Conservation (phyloP, 2,113 vertebrate species). For the Otis tarda region DNA sequence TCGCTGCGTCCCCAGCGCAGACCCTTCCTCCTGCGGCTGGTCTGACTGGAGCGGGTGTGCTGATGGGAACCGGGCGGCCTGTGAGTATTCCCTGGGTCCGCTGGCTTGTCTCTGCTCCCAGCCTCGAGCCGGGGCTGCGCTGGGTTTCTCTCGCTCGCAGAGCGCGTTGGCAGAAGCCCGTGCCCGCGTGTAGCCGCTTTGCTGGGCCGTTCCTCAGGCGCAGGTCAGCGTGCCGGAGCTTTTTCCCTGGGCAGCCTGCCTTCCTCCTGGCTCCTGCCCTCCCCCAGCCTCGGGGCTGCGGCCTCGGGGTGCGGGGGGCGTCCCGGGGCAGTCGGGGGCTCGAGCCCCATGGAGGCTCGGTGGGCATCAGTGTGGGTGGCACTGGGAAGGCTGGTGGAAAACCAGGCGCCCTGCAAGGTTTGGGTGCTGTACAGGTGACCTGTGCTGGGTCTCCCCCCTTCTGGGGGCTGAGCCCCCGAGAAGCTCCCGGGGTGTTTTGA, state of each 20-base stretch:
- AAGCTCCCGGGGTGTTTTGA: background rate
- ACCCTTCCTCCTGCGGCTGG: background rate
- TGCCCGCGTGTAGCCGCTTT: accelerated
- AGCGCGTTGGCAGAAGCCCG: accelerated
- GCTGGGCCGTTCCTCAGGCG: accelerated
- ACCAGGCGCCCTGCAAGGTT: background rate
- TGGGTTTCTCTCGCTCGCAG: accelerated
- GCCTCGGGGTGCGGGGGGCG: accelerated
- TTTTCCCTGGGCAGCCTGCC: background rate
- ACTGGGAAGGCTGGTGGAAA: background rate
- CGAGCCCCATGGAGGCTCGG: accelerated
- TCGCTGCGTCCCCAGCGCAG: accelerated
- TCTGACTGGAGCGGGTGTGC: background rate
- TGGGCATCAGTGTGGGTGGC: background rate
- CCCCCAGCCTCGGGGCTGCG: too few relatives aligned
- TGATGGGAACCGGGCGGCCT: background rate
- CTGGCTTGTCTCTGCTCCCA: background rate
- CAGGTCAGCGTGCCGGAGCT: accelerated
- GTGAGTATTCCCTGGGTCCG: background rate
- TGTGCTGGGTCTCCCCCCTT: background rate
- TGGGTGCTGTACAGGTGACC: background rate
- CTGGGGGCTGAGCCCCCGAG: background rate
- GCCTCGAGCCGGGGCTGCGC: background rate
- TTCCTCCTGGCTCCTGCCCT: background rate
- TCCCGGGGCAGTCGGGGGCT: accelerated